Base-by-base conservation (phyloP, 2,113 vertebrate genomes). In the Vireo altiloquus region DNA sequence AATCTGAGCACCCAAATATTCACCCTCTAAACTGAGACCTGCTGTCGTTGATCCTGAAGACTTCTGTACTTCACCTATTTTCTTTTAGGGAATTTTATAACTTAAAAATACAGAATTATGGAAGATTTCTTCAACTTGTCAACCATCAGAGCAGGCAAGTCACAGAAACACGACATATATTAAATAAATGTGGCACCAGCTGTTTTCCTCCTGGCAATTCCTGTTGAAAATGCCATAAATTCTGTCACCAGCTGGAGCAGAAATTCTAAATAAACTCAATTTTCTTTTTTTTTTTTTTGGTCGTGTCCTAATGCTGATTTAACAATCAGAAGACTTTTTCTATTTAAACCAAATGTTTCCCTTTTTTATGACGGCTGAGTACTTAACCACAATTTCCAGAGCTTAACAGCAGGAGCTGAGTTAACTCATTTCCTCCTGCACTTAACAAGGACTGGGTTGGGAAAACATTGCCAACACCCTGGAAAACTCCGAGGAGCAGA, bases 381-480 rank as follows among this genome's bases (percentile, higher is more conserved):
- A 94, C 25, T 94, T 87, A 97, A 90, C 94, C 94, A 94, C 94
- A 95, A 96, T 92, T 97, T 97, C 89, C 90, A 97, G 86, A 87
- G 95, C 14, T 95, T 93, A 96, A 80, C 94, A 95, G 94, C 95
- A 95, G 96, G 93, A 94, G 94, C 86, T 95, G 89, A 96, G 95
- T 97, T 94, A 96, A 97, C 95, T 97, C 92, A 96, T 97, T 97
- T 97, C 96, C 96, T 95, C 47, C 96, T 96, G 90, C 94, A 94
- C 93, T 97, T 94, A 93, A 89, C 90, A 79, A 90, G 93, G 69
- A 25, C 59, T 90, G 69, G 49, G n/a, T 80, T 60, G 88, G 92
- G 91, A 94, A 76, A 85, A 63, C 13, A 13, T 82, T 91, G 96
- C 84, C 94, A 96, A 74, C 64, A 68, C n/a, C 66, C 70, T 44